Percentiles rank a stretch among this genome's conserved stretches.
phyloP scores from a whole-genome alignment of 1,140 invertebrate genomes.

The Carposina sasakii region DNA sequence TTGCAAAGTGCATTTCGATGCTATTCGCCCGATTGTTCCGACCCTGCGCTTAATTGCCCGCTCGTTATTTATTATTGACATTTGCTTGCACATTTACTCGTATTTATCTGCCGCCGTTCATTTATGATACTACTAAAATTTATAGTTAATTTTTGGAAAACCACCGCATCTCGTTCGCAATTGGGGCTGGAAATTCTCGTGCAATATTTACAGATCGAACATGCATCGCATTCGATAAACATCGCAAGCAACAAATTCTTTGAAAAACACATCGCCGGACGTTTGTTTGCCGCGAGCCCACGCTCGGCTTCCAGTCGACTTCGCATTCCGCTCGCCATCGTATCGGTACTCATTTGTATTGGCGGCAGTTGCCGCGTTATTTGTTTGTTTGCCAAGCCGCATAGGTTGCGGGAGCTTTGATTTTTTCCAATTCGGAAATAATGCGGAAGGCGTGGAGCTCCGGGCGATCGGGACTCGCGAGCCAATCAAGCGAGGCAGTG shows the following conservation, averaged over 20 bases:
- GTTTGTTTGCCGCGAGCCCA: slow-evolving; percentile 62
- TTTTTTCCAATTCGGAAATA: slow-evolving; percentile 69
- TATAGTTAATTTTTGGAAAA: slow-evolving; percentile 12
- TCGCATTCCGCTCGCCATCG: slow-evolving; percentile 51
- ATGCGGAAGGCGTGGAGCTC: slow-evolving; percentile 51
- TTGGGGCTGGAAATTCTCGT: slow-evolving; percentile 21
- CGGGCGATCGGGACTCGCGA: slow-evolving; percentile 41
- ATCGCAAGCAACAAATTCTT: slow-evolving; percentile 62
- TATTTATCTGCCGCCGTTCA: slow-evolving; percentile 39
- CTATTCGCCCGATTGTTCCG: slow-evolving; percentile 56
- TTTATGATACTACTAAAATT: slow-evolving; percentile 26
- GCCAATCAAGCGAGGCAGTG: slow-evolving; percentile 50
- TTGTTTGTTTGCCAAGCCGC: slow-evolving; percentile 67
- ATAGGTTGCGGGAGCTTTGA: slow-evolving; percentile 58
- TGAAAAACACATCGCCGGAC: slow-evolving; percentile 62
- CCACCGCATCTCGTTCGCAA: not conserved
- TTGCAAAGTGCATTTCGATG: slow-evolving; percentile 72
- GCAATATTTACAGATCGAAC: slow-evolving; percentile 40
- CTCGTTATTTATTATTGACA: slow-evolving; percentile 62
- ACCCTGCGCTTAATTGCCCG: slow-evolving; percentile 62
- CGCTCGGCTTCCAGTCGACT: slow-evolving; percentile 53
- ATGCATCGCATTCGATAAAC: slow-evolving; percentile 58
- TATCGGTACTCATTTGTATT: slow-evolving; percentile 70
- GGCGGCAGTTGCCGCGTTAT: slow-evolving; percentile 58
- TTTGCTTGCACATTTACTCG: slow-evolving; percentile 40